Evolutionary conservation across 2,113 vertebrate genomes (phyloP).

Genomic region (Rhinichthys klamathensis): DNA sequence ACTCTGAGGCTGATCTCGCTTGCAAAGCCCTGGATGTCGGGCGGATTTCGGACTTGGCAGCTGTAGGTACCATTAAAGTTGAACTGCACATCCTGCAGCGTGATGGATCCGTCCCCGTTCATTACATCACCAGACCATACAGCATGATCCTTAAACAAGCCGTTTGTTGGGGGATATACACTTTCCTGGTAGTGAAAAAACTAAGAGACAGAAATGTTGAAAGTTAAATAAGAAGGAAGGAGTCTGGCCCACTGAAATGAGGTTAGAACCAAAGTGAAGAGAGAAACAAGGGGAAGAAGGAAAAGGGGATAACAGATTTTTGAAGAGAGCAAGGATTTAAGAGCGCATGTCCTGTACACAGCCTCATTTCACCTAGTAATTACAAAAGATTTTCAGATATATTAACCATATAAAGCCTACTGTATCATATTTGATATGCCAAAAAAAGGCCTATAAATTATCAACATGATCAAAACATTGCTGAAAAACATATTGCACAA

Average conservation of each 20-base stretch:
- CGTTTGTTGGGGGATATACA: slow-evolving; percentile 66
- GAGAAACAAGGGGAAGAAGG: not conserved
- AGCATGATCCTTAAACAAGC: slow-evolving; percentile 79
- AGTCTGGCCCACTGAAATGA: not conserved
- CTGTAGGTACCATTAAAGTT: slow-evolving; percentile 89
- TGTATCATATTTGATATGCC: too few species aligned
- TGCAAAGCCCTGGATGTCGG: slow-evolving; percentile 81
- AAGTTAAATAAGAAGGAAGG: not conserved
- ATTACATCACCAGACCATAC: slow-evolving; percentile 85
- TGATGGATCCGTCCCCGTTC: slow-evolving; percentile 81
- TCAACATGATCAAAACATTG: not conserved
- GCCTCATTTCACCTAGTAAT: not conserved
- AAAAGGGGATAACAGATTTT: not conserved
- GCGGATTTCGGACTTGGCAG: slow-evolving; percentile 88
- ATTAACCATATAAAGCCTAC: not conserved
- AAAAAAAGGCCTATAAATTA: not conserved
- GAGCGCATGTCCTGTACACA: not conserved
- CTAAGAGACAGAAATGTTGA: slow-evolving; percentile 62
- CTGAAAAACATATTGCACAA: too few species aligned
- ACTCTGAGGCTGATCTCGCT: slow-evolving; percentile 83
- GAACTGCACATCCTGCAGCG: slow-evolving; percentile 79
- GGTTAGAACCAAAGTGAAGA: not conserved
- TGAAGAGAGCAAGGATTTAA: not conserved
- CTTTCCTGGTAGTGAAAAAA: slow-evolving; percentile 81
- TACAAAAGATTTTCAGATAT: not conserved